These are phyloP conservation scores for Leptinotarsa haldemani DNA, from an alignment of 2,888 invertebrate species.

Conservation along the genomic window DNA sequence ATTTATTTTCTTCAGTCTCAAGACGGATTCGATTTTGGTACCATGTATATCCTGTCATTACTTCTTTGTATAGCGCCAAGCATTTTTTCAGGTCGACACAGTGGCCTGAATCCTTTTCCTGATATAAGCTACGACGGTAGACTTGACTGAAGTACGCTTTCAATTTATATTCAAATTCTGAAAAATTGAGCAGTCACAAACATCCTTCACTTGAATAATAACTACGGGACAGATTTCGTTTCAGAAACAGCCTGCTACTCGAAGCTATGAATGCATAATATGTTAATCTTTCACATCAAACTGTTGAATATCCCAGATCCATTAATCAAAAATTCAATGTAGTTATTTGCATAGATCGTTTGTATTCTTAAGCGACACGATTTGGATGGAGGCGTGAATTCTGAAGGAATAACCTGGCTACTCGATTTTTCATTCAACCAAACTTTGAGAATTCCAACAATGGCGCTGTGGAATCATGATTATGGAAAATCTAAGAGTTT, in stretches of 20 bases:
- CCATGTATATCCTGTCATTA: no score
- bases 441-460: no score
- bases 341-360: conserved; percentile 48
- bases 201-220: conserved; percentile 12
- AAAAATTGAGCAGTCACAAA: conserved; percentile 14
- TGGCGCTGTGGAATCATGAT: no score
- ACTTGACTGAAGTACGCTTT: background rate
- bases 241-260: background rate
- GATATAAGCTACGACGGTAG: background rate
- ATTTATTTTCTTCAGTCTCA: no score
- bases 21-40: no score
- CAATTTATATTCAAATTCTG: background rate
- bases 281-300: conserved; percentile 57
- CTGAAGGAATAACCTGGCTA: no score
- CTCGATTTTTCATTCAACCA: no score
- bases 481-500: no score
- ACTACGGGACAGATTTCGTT: background rate
- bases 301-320: conserved; percentile 55
- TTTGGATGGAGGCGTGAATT: background rate
- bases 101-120: no score
- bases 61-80: no score
- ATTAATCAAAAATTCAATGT: conserved; percentile 55
- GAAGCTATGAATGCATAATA: conserved; percentile 58
- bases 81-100: no score
- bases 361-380: conserved; percentile 6